Evolutionary conservation across 2,113 vertebrate genomes (phyloP).

Genomic region (Ellobius talpinus): DNA sequence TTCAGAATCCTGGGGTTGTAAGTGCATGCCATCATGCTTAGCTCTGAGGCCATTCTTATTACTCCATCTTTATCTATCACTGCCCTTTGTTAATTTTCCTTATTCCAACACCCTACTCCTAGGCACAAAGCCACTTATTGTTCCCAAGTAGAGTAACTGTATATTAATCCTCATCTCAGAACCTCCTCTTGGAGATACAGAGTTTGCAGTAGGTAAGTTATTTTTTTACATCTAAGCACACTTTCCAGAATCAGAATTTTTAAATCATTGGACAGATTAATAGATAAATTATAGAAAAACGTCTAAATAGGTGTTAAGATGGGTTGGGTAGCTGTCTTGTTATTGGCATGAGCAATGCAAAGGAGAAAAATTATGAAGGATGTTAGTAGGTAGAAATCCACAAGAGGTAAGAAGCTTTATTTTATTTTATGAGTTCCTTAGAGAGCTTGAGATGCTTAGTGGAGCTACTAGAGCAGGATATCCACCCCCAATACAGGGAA

Average conservation of each 20-base stretch:
- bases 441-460: neutral
- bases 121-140: neutral
- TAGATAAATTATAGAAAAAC: neutral
- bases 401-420: neutral
- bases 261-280: neutral
- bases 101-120: neutral
- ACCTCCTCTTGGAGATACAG: neutral
- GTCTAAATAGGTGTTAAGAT: neutral
- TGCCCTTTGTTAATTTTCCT: neutral
- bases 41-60: neutral
- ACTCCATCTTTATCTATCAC: neutral
- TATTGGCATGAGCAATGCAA: neutral
- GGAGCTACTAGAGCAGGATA: neutral
- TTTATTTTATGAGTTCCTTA: neutral
- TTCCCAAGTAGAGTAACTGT: neutral
- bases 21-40: neutral
- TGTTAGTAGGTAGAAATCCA: neutral
- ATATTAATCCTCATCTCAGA: neutral
- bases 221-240: neutral
- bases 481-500: neutral
- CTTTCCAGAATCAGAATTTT: neutral
- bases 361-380: neutral
- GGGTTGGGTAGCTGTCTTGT: neutral
- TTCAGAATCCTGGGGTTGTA: too few relatives aligned
- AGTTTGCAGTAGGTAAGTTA: neutral